Base-by-base conservation (phyloP, 2,797 vertebrate species). In the Melanotaenia boesemani region DNA sequence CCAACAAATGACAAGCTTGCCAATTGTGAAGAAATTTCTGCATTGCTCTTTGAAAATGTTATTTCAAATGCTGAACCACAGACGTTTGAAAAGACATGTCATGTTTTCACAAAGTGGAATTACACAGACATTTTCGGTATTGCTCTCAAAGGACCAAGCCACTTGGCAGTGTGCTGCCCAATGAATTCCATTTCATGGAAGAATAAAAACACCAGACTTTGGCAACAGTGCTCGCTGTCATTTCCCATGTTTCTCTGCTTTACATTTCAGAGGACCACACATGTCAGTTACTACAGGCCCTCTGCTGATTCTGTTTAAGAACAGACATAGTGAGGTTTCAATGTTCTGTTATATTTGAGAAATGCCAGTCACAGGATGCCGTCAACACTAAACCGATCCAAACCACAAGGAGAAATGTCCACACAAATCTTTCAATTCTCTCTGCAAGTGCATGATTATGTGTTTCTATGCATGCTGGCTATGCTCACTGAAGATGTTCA, bases 191-290 rank as follows among this genome's bases (percentile, higher is more conserved):
- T 85, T 85, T 81, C 71, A 79, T 77, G 60, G 62, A 83, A 83
- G 82, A 88, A 88, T 67, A 86, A 83, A 81, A 77, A 75, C 70
- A 77, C 24, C 63, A 76, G 57, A 67, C 76, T 69, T 57, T 74
- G 75, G 68, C 81, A 82, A 68, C 34, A 63, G 67, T 24, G 55
- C 46, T 68, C 1, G 30, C 76, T 82, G 83, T 85, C 81, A 67
- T 87, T 83, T 87, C 74, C 79, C 89, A 86, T 87, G 83, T 85
- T 81, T 67, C 72, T 74, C 72, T 88, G 82, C 85, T 85, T 82
- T 81, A 67, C 68, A 74, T 80, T 87, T 88, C 46, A 72, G 73
- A 70, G 52, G 81, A 80, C 82, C 82, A 88, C 84, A 89, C 80
- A 70, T 80, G 72, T 83, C 72, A 78, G 37, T 71, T 64, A 76